Base-by-base conservation (phyloP, 2,888 invertebrate genomes). In the Apantesis nais region DNA sequence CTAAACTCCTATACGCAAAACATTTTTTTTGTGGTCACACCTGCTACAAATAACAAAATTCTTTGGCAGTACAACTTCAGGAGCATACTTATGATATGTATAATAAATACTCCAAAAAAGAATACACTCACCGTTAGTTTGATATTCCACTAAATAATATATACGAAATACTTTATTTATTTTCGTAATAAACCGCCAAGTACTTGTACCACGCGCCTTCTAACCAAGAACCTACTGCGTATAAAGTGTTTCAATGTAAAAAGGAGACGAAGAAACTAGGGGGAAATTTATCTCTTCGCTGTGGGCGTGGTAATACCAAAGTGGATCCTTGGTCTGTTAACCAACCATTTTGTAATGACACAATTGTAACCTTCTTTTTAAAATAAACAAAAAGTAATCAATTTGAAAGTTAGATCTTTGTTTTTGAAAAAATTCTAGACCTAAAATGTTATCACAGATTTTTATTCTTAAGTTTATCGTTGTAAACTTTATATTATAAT, bases 201-300 rank as follows among this genome's bases (percentile, higher is more conserved):
- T 64, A 37, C 83, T 89, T 90, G 74, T 12, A 73, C 84, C 86
- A 81, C 2, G 70, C 72, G 52, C 63, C 77, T 78, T 84, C 85
- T 85, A 88, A 88, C 89, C 88, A 86, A 91, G 89, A 89, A 89
- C 92, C 91, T 92, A 91, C 93, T 89, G 91, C 90, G 91, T 92
- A 92, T 93, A 92, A 91, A 92, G 90, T 89, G 91, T 89, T 92
- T 86, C 88, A 88, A 89, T 89, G 92, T 93, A 90, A 92, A 92
- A 90, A 92, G 90, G 89, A 92, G 89, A 92, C 88, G 84, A 86
- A 93, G 92, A 92, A 93, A 93, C 92, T 92, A 92, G 88, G 82
- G 89, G 90, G 88, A 93, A 92, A 92, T 92, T 92, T 93, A 93
- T 93, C 90, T 92, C 85, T 69, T 77, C 71, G 80, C 77, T 85